Evolutionary conservation across 1,140 invertebrate genomes (phyloP).

Genomic region (Drosophila pseudoobscura): DNA sequence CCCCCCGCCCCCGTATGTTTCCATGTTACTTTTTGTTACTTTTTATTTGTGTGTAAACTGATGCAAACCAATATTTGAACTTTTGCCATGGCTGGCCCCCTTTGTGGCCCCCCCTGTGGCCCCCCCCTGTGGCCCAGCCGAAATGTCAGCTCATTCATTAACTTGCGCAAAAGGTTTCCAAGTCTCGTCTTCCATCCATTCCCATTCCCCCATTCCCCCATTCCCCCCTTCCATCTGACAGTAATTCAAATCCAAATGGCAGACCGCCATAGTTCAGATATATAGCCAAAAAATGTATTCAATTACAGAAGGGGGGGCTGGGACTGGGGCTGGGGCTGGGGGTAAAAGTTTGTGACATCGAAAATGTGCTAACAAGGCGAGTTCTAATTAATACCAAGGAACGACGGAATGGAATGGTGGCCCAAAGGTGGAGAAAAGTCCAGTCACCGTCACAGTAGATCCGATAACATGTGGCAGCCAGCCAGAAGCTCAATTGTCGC

Average conservation of each 20-base stretch:
- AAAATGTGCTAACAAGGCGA: conserved; percentile 38
- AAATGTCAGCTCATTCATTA: conserved; percentile 79
- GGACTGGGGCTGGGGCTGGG: too few species aligned
- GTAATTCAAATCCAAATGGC: conserved; percentile 63
- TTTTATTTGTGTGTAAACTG: conserved; percentile 76
- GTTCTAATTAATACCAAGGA: conserved; percentile 26
- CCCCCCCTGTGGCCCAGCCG: not conserved
- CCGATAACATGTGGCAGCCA: conserved; percentile 17
- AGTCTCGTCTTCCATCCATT: conserved; percentile 21
- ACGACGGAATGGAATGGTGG: too few species aligned
- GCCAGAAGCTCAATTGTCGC: conserved; percentile 7
- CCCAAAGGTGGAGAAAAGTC: not conserved
- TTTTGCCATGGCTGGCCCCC: conserved; percentile 48
- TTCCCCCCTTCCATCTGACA: conserved; percentile 6
- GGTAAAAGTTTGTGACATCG: conserved; percentile 27
- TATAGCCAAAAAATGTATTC: conserved; percentile 35
- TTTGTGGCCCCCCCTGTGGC: too few species aligned
- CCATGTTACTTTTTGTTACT: conserved; percentile 43
- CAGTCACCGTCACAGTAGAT: conserved; percentile 2
- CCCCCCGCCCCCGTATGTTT: conserved; percentile 17
- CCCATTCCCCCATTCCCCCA: conserved; percentile 13
- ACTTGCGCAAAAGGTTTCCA: conserved; percentile 65
- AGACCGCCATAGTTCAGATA: conserved; percentile 37
- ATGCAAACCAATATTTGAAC: conserved; percentile 76
- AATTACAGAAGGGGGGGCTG: conserved; percentile 17